Conservation (phyloP, 2,113 vertebrate species). For the Anguilla japonica region DNA sequence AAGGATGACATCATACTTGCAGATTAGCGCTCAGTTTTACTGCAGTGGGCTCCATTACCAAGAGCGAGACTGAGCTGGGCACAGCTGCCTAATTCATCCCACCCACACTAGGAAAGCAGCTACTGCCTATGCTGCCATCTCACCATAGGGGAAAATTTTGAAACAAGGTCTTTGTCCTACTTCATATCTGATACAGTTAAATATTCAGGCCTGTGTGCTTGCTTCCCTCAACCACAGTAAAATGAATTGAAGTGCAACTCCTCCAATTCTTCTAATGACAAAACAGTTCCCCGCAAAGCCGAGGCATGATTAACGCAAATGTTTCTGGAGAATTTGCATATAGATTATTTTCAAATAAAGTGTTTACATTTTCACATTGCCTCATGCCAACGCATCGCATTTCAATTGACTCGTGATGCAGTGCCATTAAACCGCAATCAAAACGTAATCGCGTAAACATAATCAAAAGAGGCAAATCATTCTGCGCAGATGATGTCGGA, state of each 20-base stretch:
- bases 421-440: neutral
- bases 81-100: neutral
- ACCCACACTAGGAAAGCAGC: neutral
- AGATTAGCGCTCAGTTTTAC: conserved; percentile 9
- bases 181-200: neutral
- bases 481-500: neutral
- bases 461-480: neutral
- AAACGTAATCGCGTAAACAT: neutral
- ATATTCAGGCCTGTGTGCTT: neutral
- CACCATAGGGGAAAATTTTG: neutral
- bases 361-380: neutral
- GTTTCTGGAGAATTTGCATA: conserved; percentile 9
- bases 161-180: neutral
- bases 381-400: neutral
- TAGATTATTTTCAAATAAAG: conserved; percentile 5
- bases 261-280: neutral
- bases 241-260: neutral
- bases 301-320: neutral
- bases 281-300: neutral
- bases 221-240: neutral
- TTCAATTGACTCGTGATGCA: neutral
- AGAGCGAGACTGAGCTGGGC: neutral
- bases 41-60: neutral
- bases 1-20: conserved; percentile 16
- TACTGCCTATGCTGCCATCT: neutral